Percentiles rank a stretch among this genome's conserved stretches.
phyloP scores from a whole-genome alignment of 2,113 vertebrate species.

The Ictalurus furcatus region DNA sequence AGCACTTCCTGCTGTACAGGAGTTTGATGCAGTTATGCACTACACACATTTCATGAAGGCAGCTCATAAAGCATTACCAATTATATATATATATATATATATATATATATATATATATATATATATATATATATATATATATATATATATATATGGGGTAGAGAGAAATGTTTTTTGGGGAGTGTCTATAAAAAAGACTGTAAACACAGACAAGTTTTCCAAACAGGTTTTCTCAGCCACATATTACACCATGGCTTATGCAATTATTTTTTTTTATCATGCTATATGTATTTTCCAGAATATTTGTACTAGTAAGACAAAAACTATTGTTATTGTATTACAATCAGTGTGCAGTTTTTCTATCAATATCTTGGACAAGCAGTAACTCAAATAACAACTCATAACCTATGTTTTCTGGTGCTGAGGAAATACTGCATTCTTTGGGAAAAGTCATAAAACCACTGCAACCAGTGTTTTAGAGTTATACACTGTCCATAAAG shows the following conservation, averaged over 20 bases:
- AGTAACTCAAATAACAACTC: not conserved
- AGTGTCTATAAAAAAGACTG: not conserved
- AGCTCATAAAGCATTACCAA: too few species aligned
- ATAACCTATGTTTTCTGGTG: not conserved
- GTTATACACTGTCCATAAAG: not conserved
- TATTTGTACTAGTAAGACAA: not conserved
- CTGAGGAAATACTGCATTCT: not conserved
- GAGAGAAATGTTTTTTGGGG: not conserved
- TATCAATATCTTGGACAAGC: not conserved
- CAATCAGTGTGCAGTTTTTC: not conserved
- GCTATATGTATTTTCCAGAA: not conserved
- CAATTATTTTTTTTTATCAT: not conserved
- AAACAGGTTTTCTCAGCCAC: conserved; percentile 3
- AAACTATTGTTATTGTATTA: not conserved
- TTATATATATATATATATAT: too few species aligned
- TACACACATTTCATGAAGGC: too few species aligned
- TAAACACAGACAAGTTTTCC: not conserved
- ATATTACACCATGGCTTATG: not conserved
- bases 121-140: too few species aligned
- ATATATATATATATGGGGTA: not conserved
- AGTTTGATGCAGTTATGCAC: not conserved
- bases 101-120: too few species aligned
- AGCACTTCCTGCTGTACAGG: not conserved
- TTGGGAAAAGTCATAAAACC: not conserved
- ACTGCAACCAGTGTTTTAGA: not conserved